These are phyloP conservation scores for Amphipyra tragopoginis DNA, from an alignment of 2,888 invertebrate species.

Conservation along the genomic window DNA sequence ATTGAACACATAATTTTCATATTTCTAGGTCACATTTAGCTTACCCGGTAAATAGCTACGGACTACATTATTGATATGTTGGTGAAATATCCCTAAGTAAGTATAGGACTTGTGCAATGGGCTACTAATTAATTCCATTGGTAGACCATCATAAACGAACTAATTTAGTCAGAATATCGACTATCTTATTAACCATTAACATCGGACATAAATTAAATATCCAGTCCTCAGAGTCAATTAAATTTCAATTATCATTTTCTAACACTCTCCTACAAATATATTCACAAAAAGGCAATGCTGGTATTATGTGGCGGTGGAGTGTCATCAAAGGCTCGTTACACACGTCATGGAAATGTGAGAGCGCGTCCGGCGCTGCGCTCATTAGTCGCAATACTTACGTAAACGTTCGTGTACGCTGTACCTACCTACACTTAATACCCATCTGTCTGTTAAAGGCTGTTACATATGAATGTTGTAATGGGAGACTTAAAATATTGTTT, in stretches of 20 bases:
- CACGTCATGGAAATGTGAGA: slow-evolving; percentile 57
- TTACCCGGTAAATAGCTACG: too few relatives aligned
- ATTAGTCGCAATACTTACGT: slow-evolving; percentile 56
- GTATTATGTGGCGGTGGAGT: slow-evolving; percentile 48
- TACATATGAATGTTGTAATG: neutral
- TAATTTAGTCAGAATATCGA: neutral
- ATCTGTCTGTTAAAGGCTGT: slow-evolving; percentile 24
- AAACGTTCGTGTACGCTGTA: slow-evolving; percentile 31
- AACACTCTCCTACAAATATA: slow-evolving; percentile 33
- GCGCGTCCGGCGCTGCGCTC: slow-evolving; percentile 48
- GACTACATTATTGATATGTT: too few relatives aligned
- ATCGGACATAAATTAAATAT: slow-evolving; percentile 32
- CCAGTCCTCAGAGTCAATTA: slow-evolving; percentile 42
- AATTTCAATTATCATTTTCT: slow-evolving; percentile 46
- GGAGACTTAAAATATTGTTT: neutral
- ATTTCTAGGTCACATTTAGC: too few relatives aligned
- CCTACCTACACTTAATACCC: slow-evolving; percentile 9
- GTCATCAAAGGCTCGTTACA: slow-evolving; percentile 66
- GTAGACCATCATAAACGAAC: neutral
- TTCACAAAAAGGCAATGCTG: slow-evolving; percentile 42
- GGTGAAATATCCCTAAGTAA: too few relatives aligned
- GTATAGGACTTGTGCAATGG: too few relatives aligned
- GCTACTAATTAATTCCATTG: too few relatives aligned
- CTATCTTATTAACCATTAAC: slow-evolving; percentile 10
- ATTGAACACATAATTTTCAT: too few relatives aligned